Conservation (phyloP, 2,113 vertebrate species). For the Aythya baeri region DNA sequence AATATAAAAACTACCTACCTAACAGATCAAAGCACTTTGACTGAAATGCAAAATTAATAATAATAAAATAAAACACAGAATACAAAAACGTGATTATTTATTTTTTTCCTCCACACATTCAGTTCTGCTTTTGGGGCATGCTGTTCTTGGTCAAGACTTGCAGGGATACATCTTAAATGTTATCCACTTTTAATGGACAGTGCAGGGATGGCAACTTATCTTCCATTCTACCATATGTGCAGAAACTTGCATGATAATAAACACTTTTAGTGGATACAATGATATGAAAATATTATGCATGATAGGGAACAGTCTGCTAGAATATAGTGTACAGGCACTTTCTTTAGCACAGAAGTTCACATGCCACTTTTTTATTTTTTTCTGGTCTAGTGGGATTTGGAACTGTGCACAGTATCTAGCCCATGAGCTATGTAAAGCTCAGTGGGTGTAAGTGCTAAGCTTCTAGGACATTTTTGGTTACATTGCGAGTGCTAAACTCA, state of each 20-base stretch:
- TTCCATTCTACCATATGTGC: background rate
- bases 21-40: background rate
- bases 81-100: background rate
- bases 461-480: constrained; percentile 20
- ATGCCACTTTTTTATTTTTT: background rate
- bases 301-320: background rate
- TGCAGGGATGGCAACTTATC: background rate
- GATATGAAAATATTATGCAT: background rate
- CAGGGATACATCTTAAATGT: background rate
- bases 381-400: background rate
- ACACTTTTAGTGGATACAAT: background rate
- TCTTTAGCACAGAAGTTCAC: background rate
- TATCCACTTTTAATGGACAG: background rate
- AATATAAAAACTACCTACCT: background rate
- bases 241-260: background rate
- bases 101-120: background rate
- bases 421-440: background rate
- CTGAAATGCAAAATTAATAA: background rate
- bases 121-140: background rate
- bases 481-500: constrained; percentile 3
- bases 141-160: background rate
- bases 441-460: background rate
- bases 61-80: background rate
- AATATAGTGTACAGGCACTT: background rate
- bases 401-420: background rate